These are phyloP conservation scores for Eupleurogrammus muticus DNA, from an alignment of 2,797 vertebrate genomes.

Conservation along the genomic window DNA sequence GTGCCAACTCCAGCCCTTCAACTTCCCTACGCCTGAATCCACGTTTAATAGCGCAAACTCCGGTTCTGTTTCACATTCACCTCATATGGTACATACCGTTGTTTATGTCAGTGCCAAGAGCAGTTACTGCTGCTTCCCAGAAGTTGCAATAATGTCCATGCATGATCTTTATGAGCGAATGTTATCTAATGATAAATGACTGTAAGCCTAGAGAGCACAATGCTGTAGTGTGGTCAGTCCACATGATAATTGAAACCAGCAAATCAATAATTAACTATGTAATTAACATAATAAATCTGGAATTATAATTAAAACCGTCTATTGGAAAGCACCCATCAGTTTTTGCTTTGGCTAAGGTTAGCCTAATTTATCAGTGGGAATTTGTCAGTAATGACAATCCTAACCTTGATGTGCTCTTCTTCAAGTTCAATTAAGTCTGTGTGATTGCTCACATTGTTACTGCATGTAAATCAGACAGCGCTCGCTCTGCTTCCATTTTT, in stretches of 20 bases:
- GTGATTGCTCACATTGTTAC: conserved; percentile 73
- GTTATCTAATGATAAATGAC: conserved; percentile 59
- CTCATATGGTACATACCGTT: conserved; percentile 42
- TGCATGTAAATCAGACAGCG: conserved; percentile 68
- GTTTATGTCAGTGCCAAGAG: conserved; percentile 39
- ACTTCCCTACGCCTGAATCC: conserved; percentile 62
- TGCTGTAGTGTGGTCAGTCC: conserved; percentile 62
- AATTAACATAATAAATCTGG: conserved; percentile 70
- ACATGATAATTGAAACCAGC: conserved; percentile 59
- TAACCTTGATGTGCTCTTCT: conserved; percentile 76
- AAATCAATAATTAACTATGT: conserved; percentile 69
- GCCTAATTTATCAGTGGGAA: conserved; percentile 66
- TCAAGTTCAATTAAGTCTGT: conserved; percentile 78
- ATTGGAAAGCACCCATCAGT: conserved; percentile 57
- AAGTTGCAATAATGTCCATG: conserved; percentile 30
- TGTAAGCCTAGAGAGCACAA: conserved; percentile 34
- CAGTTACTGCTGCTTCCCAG: conserved; percentile 32
- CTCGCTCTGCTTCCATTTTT: conserved; percentile 44
- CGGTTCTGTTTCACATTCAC: conserved; percentile 44
- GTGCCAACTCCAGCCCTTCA: conserved; percentile 67
- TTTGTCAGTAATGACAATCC: conserved; percentile 72
- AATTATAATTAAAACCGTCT: conserved; percentile 62
- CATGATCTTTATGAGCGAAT: conserved; percentile 42
- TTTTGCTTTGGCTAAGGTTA: conserved; percentile 67
- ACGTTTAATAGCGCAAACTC: conserved; percentile 58